Evolutionary conservation across 2,113 vertebrate genomes (phyloP).

Genomic region (Cynocephalus volans): DNA sequence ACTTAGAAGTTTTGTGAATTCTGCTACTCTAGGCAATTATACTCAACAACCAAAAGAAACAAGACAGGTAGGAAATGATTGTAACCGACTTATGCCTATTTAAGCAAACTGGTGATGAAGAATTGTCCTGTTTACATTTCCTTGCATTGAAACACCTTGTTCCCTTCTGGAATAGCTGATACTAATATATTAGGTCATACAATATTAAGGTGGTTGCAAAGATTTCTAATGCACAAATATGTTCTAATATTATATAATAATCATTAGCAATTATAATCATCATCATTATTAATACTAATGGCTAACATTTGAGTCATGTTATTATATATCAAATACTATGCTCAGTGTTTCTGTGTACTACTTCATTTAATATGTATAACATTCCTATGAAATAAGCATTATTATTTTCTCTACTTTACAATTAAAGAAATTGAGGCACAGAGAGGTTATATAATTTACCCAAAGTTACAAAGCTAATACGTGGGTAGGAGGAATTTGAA

Average conservation of each 20-base stretch:
- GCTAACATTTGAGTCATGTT: not conserved
- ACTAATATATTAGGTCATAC: not conserved
- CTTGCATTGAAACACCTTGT: not conserved
- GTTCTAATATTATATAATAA: conserved; percentile 46
- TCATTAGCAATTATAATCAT: not conserved
- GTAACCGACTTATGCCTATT: not conserved
- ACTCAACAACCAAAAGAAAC: conserved; percentile 52
- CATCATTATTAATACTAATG: not conserved
- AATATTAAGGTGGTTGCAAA: conserved; percentile 52
- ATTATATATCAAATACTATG: not conserved
- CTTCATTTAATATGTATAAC: not conserved
- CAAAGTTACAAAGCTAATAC: not conserved
- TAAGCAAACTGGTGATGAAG: conserved; percentile 53
- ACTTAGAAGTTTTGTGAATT: not conserved
- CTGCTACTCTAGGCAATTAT: not conserved
- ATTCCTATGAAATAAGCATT: not conserved
- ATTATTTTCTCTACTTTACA: not conserved
- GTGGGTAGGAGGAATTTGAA: not conserved
- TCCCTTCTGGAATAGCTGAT: conserved; percentile 23
- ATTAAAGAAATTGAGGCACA: not conserved
- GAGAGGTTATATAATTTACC: not conserved
- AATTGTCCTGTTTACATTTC: conserved; percentile 47
- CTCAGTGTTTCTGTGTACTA: not conserved
- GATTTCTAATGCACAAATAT: conserved; percentile 46
- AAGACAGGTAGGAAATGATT: not conserved